phyloP scores from a whole-genome alignment of 2,888 invertebrate genomes.

The Brachypterus glaber region DNA sequence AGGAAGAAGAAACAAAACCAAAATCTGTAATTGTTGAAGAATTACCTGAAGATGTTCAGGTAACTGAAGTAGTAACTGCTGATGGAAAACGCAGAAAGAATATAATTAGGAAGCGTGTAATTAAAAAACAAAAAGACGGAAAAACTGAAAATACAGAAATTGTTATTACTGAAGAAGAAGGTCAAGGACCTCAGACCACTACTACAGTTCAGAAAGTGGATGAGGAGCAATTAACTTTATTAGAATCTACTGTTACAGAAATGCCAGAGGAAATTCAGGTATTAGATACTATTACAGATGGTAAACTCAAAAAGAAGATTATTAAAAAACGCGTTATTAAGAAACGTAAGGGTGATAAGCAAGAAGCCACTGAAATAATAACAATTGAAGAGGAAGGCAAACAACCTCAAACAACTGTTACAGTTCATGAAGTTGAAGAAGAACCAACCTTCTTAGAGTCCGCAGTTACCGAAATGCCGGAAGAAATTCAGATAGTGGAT shows the following conservation, averaged over 20 bases:
- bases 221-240: no score
- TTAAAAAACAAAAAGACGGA: constrained; percentile 28
- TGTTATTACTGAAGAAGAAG: constrained; percentile 35
- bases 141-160: neutral
- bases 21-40: constrained; percentile 15
- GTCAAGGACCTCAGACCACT: constrained; percentile 35
- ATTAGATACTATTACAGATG: constrained; percentile 21
- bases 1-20: constrained; percentile 19
- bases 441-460: constrained; percentile 19
- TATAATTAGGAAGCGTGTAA: constrained; percentile 22
- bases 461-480: constrained; percentile 27
- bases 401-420: constrained; percentile 30
- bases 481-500: constrained; percentile 25
- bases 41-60: constrained; percentile 23
- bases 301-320: constrained; percentile 25
- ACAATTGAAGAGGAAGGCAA: constrained; percentile 35
- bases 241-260: constrained; percentile 18
- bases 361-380: constrained; percentile 30
- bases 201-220: constrained; percentile 21
- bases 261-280: constrained; percentile 22
- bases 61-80: constrained; percentile 24
- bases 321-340: constrained; percentile 37
- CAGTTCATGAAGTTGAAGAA: constrained; percentile 20
- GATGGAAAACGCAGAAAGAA: constrained; percentile 21
- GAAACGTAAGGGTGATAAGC: constrained; percentile 36